phyloP scores from a whole-genome alignment of 2,113 vertebrate species.

The Baryphthengus martii region DNA sequence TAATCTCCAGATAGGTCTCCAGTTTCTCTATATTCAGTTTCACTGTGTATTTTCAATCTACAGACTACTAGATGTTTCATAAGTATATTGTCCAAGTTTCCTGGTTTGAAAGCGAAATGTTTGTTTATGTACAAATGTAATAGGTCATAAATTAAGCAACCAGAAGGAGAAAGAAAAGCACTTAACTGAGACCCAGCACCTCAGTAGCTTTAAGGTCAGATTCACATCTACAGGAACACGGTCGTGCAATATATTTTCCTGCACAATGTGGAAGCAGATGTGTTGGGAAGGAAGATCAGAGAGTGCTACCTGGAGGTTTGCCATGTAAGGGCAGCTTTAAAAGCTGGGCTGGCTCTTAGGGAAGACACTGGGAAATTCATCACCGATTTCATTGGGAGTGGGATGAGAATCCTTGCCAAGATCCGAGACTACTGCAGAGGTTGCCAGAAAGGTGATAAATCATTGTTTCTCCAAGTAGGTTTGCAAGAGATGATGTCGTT shows the following conservation, averaged over 20 bases:
- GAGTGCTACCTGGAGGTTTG: background rate
- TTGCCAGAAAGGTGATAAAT: background rate
- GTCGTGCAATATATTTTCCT: background rate
- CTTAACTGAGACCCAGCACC: background rate
- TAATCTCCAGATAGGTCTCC: background rate
- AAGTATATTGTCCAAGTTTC: background rate
- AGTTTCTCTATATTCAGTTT: background rate
- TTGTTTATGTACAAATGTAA: constrained; percentile 23
- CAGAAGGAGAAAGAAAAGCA: background rate
- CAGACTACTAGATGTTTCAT: background rate
- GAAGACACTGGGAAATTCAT: background rate
- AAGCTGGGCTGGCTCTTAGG: background rate
- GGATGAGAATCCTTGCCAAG: background rate
- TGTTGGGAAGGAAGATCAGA: constrained; percentile 24
- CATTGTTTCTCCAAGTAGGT: background rate
- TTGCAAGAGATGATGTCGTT: background rate
- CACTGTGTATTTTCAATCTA: background rate
- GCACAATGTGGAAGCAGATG: constrained; percentile 16
- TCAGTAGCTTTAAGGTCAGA: constrained; percentile 3
- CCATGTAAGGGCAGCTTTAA: constrained; percentile 19
- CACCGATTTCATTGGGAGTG: background rate
- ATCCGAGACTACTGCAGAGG: background rate
- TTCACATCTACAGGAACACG: background rate
- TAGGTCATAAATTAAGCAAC: constrained; percentile 12
- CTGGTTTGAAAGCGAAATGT: background rate